A percentile compares a stretch with the other conserved stretches of the same genome.
These are phyloP conservation scores for Mamestra configurata DNA, from an alignment of 1,140 invertebrate genomes.

Conservation along the genomic window DNA sequence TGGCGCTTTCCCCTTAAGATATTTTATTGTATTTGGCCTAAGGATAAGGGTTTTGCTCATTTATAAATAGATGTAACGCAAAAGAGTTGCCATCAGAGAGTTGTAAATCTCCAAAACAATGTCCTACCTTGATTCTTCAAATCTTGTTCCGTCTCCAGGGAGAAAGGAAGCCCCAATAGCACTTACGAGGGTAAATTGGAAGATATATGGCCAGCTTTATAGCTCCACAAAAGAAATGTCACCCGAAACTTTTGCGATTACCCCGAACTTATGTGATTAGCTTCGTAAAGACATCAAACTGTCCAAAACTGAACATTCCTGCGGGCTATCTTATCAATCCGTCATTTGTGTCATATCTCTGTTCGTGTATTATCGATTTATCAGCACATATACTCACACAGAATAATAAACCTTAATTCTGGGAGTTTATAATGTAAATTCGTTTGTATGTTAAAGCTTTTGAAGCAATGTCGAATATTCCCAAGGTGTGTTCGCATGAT, in stretches of 20 bases:
- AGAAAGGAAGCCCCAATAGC: neutral
- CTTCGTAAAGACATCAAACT: conserved; percentile 14
- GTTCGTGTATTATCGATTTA: conserved; percentile 25
- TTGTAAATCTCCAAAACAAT: no score
- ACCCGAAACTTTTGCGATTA: conserved; percentile 21
- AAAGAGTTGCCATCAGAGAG: no score
- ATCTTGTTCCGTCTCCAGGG: neutral
- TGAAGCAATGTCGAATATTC: neutral
- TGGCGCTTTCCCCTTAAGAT: no score
- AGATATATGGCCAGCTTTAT: conserved; percentile 31
- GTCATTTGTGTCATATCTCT: conserved; percentile 37
- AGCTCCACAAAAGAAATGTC: neutral
- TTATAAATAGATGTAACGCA: no score
- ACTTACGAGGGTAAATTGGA: conserved; percentile 12
- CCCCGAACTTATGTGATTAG: conserved; percentile 28
- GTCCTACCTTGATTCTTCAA: conserved; percentile 1
- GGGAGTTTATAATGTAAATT: neutral
- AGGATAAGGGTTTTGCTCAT: no score
- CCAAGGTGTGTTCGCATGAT: conserved; percentile 13
- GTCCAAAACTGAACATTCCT: conserved; percentile 14
- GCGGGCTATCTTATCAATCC: conserved; percentile 30
- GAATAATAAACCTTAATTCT: neutral
- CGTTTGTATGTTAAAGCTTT: neutral
- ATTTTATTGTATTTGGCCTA: no score
- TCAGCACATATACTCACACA: neutral